Percentiles rank a stretch among this genome's conserved stretches.
phyloP scores from a whole-genome alignment of 2,888 invertebrate genomes.

The Lissonota sp. region DNA sequence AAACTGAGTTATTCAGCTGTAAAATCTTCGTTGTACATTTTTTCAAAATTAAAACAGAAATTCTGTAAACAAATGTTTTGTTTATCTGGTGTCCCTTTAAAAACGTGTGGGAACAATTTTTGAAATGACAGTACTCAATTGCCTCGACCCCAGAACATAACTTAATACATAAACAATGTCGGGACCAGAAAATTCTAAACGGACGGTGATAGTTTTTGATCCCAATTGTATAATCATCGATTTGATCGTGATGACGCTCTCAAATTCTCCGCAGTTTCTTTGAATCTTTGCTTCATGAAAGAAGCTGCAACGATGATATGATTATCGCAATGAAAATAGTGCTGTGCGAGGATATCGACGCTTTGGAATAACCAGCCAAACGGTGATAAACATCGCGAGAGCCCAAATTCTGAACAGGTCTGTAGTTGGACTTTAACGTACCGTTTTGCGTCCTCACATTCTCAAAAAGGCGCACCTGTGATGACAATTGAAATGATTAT shows the following conservation, averaged over 20 bases:
- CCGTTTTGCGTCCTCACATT: conserved; percentile 68
- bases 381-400: conserved; percentile 73
- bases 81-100: no score
- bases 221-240: no score
- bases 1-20: no score
- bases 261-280: no score
- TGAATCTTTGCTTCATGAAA: conserved; percentile 23
- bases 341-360: conserved; percentile 25
- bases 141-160: no score
- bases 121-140: no score
- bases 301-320: conserved; percentile 33
- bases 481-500: conserved; percentile 1
- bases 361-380: conserved; percentile 70
- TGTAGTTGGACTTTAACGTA: conserved; percentile 80
- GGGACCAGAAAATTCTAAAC: conserved; percentile 59
- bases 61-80: no score
- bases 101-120: no score
- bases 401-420: conserved; percentile 82
- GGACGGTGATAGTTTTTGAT: conserved; percentile 28
- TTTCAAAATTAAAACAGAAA: no score
- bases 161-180: no score
- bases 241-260: conserved; percentile 18
- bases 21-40: no score
- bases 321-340: conserved; percentile 30
- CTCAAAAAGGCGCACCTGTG: conserved; percentile 73